Base-by-base conservation (phyloP, 2,113 vertebrate species). In the Polyodon spathula region DNA sequence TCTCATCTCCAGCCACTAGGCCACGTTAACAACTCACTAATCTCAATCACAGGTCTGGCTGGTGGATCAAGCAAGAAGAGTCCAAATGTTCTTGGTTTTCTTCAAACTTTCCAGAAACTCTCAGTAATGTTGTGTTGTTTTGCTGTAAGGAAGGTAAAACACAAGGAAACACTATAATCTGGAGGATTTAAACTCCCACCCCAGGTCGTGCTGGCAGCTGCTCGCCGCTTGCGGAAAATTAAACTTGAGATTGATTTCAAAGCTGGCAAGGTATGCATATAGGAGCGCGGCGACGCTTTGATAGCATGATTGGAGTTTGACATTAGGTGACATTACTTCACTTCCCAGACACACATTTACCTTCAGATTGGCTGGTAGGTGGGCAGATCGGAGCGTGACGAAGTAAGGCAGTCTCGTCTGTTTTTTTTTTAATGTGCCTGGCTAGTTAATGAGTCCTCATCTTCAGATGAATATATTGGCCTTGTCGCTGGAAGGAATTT, bases 401-500 rank as follows among this genome's bases (percentile, higher is more conserved):
- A 2, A 54, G 53, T 14, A 17, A 8, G 15, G 53, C 16, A n/a
- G n/a, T n/a, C n/a, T 54, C 53, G 3, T 54, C 53, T 16, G 53
- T 54, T 14, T 1, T 55, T 37, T 55, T 12, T 17, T 89, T 27
- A 2, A 89, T 87, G 86, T 87, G 87, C 86, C 84, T 89, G 86
- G 88, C 86, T 87, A 86, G 83, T 89, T 90, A 90, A 89, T 90
- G 88, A 90, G 88, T 88, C 86, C 87, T 90, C 87, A 88, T 86
- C 85, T 87, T 82, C 81, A 78, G 83, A 83, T 88, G 87, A 90
- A 89, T 90, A 86, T 86, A 86, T 65, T 66, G 86, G 88, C 84
- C 79, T 76, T 76, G 83, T 89, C 77, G 76, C 86, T 79, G 76
- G 80, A 82, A 77, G 80, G 88, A 92, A 98, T 97, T 93, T 95